Evolutionary conservation across 2,888 invertebrate genomes (phyloP).

Genomic region (Melanostoma mellinum): DNA sequence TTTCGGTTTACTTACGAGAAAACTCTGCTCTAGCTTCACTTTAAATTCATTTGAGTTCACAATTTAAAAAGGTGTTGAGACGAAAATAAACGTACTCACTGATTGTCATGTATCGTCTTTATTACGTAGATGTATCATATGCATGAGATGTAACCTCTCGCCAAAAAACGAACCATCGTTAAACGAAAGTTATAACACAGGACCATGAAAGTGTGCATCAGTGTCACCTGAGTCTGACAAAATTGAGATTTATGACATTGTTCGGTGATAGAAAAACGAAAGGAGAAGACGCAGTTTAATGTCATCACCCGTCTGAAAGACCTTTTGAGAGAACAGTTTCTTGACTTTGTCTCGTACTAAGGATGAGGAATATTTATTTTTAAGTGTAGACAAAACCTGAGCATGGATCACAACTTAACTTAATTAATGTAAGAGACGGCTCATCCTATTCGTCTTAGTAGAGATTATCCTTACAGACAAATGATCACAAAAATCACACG

Average conservation of each 20-base stretch:
- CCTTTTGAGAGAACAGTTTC: background rate
- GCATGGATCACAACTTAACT: slow-evolving; percentile 32
- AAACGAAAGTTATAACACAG: background rate
- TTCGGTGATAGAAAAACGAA: background rate
- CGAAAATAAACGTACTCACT: too few species aligned
- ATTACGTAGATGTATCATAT: too few species aligned
- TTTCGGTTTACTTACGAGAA: too few species aligned
- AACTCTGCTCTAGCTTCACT: too few species aligned
- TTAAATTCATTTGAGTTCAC: too few species aligned
- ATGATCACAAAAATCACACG: background rate
- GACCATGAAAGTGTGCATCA: slow-evolving; percentile 16
- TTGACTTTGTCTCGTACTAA: background rate
- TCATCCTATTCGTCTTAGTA: background rate
- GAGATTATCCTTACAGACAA: slow-evolving; percentile 27
- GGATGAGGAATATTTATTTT: background rate
- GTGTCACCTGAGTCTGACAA: slow-evolving; percentile 15
- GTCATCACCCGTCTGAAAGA: background rate
- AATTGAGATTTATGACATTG: slow-evolving; percentile 27
- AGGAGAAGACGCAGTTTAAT: background rate
- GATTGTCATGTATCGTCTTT: too few species aligned
- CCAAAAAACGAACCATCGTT: too few species aligned
- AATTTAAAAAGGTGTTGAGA: too few species aligned
- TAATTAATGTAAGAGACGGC: slow-evolving; percentile 22
- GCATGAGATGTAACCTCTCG: too few species aligned
- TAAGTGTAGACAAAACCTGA: background rate